Base-by-base conservation (phyloP, 2,797 vertebrate species). In the Sus cebifrons region DNA sequence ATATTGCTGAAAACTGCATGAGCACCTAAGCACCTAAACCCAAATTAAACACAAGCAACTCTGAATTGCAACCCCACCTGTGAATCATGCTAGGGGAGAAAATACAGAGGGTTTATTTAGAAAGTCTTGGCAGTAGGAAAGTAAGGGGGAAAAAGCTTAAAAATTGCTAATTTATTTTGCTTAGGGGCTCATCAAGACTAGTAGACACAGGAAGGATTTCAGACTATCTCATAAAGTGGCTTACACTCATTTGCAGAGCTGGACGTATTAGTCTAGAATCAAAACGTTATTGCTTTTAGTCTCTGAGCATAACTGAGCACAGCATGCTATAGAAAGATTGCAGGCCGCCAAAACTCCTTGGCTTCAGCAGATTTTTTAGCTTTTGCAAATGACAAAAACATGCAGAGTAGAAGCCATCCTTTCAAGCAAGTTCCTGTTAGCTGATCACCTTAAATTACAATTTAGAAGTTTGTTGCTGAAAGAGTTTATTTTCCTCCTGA, bases 1-100 rank as follows among this genome's bases (percentile, higher is more conserved):
- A 97, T 97, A 98, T n/a, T 98, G 96, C 98, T 98, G 95, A 90
- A 93, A 98, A 95, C 91, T 91, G 75, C 29, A 29, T 67, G 78
- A 97, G 25, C 79, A 79, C 49, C 73, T 90, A 77, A 98, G 98
- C 92, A 94, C 93, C 95, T 95, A 97, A 97, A 93, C 92, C 92
- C 83, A 97, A 73, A 97, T 98, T 97, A 96, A 98, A 95, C 68
- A 94, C 27, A 85, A 96, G 74, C 14, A 85, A 89, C 64, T 73
- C 90, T 82, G 92, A 95, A 96, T 78, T 89, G 95, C 89, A 93
- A 2, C 74, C 75, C 86, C 85, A 40, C 21, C 18, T 93, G n/a
- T 77, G 96, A 97, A 32, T 94, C 68, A 88, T 52, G 0, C 60
- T 89, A 86, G 62, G 70, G 29, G 23, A 44, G 15, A 65, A 89